phyloP scores from a whole-genome alignment of 2,888 invertebrate species.

The Fragum whitleyi region DNA sequence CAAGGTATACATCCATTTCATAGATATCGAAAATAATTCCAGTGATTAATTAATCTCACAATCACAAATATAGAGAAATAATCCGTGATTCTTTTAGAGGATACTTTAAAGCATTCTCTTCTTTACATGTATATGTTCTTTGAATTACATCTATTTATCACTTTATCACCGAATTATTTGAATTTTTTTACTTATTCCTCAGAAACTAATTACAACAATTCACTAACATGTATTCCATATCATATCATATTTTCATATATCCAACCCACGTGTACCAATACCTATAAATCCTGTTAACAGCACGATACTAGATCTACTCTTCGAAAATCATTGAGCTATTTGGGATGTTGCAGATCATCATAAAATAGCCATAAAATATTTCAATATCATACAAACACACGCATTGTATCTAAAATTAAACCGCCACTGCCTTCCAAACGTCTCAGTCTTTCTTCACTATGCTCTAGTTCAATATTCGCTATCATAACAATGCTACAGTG shows the following conservation, averaged over 20 bases:
- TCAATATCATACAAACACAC: constrained; percentile 11
- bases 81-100: too few relatives aligned
- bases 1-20: too few relatives aligned
- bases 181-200: too few relatives aligned
- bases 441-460: neutral
- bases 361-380: constrained; percentile 17
- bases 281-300: neutral
- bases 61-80: too few relatives aligned
- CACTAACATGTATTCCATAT: neutral
- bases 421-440: neutral
- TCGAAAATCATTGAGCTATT: neutral
- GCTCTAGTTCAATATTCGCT: constrained; percentile 1
- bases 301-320: neutral
- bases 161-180: too few relatives aligned
- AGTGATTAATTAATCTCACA: too few relatives aligned
- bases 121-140: too few relatives aligned
- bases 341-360: neutral
- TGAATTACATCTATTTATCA: neutral
- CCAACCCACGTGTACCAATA: neutral
- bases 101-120: too few relatives aligned
- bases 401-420: constrained; percentile 7
- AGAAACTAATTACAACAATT: neutral
- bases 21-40: too few relatives aligned
- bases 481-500: constrained; percentile 1
- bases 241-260: neutral